Conservation (phyloP, 2,113 vertebrate species). For the Ctenomys sociabilis region DNA sequence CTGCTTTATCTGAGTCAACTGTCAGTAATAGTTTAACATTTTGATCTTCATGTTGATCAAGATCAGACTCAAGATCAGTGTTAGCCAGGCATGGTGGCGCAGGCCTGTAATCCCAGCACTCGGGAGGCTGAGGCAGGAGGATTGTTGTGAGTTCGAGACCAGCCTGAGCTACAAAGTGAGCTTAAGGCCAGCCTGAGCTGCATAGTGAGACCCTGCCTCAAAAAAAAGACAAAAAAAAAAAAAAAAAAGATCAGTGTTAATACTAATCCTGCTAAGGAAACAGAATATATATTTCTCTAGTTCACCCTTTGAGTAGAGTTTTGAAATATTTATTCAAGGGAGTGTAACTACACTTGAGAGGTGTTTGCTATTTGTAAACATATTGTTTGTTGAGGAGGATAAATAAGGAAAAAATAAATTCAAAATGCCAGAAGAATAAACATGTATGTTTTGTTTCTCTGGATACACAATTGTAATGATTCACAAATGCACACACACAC, state of each 20-base stretch:
- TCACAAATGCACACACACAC: neutral
- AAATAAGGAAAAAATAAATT: neutral
- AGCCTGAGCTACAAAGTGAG: too few relatives aligned
- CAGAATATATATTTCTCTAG: neutral
- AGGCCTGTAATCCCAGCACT: too few relatives aligned
- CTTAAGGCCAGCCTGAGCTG: too few relatives aligned
- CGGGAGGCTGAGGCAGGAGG: too few relatives aligned
- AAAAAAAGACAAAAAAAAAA: too few relatives aligned
- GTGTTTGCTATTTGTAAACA: slow-evolving; percentile 14
- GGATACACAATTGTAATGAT: neutral
- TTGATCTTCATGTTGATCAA: neutral
- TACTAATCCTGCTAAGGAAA: neutral
- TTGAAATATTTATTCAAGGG: neutral
- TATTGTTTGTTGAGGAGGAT: neutral
- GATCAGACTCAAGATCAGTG: neutral
- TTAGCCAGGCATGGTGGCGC: too few relatives aligned
- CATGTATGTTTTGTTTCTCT: neutral
- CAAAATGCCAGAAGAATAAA: neutral
- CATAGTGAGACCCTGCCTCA: too few relatives aligned
- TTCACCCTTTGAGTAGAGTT: neutral
- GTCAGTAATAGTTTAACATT: slow-evolving; percentile 16
- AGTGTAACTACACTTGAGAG: neutral
- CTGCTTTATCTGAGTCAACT: neutral
- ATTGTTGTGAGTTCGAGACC: too few relatives aligned
- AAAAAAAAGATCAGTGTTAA: too few relatives aligned